Percentiles rank a stretch among this genome's conserved stretches.
Conservation (phyloP, 2,888 invertebrate species). For the Nemurella pictetii region DNA sequence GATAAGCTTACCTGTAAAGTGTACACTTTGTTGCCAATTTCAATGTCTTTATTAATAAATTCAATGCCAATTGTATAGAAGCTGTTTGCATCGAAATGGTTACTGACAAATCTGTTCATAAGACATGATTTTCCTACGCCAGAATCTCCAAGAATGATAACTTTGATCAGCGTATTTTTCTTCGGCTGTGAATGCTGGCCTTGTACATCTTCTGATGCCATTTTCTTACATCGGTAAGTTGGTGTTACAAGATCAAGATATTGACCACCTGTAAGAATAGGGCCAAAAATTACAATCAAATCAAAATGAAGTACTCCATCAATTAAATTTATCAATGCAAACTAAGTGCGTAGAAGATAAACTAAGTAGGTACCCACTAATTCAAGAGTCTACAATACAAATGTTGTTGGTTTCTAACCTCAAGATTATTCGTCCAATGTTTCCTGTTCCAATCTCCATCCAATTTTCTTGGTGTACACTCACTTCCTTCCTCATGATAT, state of each 20-base stretch:
- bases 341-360: too few species aligned
- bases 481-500: too few species aligned
- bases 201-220: constrained; percentile 42
- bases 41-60: constrained; percentile 90
- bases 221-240: neutral
- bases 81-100: constrained; percentile 90
- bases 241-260: neutral
- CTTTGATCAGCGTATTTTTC: constrained; percentile 75
- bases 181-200: constrained; percentile 53
- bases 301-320: too few species aligned
- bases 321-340: too few species aligned
- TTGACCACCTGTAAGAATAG: neutral
- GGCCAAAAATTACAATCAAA: too few species aligned
- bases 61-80: constrained; percentile 96
- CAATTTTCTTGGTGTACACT: neutral
- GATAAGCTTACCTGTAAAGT: constrained; percentile 75
- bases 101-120: constrained; percentile 93
- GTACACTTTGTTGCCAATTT: constrained; percentile 79
- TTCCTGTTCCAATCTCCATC: neutral
- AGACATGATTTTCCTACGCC: constrained; percentile 94
- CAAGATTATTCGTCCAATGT: neutral
- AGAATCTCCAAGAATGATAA: constrained; percentile 91
- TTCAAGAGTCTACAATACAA: too few species aligned
- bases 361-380: neutral
- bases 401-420: neutral